Evolutionary conservation across 2,888 invertebrate genomes (phyloP), one percentile per base, ranked within the genome.

Genomic region (Tiliacea citrago): DNA sequence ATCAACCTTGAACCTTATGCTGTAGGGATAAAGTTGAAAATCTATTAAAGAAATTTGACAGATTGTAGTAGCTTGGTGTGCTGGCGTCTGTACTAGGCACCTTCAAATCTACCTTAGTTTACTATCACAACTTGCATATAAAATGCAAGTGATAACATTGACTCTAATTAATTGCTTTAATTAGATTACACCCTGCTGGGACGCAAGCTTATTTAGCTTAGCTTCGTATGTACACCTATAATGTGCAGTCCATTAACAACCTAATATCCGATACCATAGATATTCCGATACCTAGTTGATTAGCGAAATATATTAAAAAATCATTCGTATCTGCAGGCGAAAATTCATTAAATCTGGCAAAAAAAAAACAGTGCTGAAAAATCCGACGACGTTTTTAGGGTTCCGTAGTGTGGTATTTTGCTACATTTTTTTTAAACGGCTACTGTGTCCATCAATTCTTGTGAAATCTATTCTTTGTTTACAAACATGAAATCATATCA

Each of bases 111-210:
- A 18, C 49, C 8, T 13, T 24, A 53, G 13, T 42, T 60, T 65
- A 65, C 9, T 65, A 42, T 60, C 53, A 39, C 60, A 49, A 24
- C 10, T 16, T 55, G 66, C 39, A 81, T 45, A n/a, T 57, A 51
- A 74, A 68, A 24, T 47, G 62, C 61, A 58, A 58, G 65, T 49
- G 24, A 77, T 73, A 72, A 58, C 53, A 68, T 60, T 70, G 47
- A 65, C 47, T 68, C 63, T 76, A 81, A 86, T 86, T 55, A 83
- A 86, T 68, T 9, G 60, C 16, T 77, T 74, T 68, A 71, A 85
- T 83, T 65, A 81, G 68, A 53, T 62, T 9, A 70, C 39, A 21
- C 29, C 83, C 66, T 29, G 75, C 79, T 73, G 79, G 57, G 79
- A 79, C 45, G 57, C 61, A 16, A 47, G 42, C 45, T 53, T 74